phyloP scores from a whole-genome alignment of 2,888 invertebrate genomes.

The Polyommatus iphigenia region DNA sequence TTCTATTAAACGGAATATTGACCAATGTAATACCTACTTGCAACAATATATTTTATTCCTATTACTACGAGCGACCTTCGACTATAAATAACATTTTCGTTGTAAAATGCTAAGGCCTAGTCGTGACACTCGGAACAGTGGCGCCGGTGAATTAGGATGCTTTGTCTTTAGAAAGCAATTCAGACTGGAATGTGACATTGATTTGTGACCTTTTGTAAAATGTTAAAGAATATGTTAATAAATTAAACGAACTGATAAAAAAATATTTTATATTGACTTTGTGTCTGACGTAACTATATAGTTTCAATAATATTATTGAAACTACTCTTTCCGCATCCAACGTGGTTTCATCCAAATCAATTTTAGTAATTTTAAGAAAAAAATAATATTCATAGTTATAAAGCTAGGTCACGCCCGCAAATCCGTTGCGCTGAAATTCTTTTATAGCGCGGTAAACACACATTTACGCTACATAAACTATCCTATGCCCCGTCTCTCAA shows the following conservation, averaged over 20 bases:
- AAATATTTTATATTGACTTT: not conserved
- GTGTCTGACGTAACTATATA: not conserved
- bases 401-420: too few species aligned
- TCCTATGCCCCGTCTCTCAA: too few species aligned
- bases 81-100: constrained; percentile 7
- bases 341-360: too few species aligned
- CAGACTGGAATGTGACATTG: constrained; percentile 14
- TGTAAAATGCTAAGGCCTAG: constrained; percentile 16
- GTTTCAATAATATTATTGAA: not conserved
- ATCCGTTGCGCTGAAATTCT: too few species aligned
- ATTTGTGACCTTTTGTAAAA: constrained; percentile 21
- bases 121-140: constrained; percentile 1
- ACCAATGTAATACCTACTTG: not conserved
- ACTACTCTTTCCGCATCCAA: not conserved
- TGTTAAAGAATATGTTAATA: constrained; percentile 15
- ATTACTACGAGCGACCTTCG: not conserved
- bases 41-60: not conserved
- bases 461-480: too few species aligned
- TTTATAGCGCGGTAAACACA: too few species aligned
- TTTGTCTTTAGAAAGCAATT: constrained; percentile 22
- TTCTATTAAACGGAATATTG: not conserved
- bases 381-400: too few species aligned
- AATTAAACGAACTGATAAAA: not conserved
- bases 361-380: too few species aligned
- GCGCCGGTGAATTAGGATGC: constrained; percentile 4